Percentiles rank a stretch among this genome's conserved stretches.
Evolutionary conservation across 2,888 invertebrate species (phyloP).

Genomic region (Abrostola tripartita): DNA sequence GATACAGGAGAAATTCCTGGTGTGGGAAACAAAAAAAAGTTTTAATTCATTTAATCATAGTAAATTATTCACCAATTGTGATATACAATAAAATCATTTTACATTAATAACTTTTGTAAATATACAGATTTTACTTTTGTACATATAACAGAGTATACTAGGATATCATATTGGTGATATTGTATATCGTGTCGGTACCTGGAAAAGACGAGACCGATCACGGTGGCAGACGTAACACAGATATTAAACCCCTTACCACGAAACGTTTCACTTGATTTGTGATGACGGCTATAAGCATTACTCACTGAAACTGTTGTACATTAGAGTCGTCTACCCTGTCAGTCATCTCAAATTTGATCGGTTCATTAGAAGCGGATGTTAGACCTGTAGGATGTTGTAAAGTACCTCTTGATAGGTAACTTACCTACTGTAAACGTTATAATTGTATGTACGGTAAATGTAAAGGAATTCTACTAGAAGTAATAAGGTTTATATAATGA

Average conservation of each 20-base stretch:
- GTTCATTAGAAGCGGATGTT: not conserved
- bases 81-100: no score
- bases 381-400: not conserved
- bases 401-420: not conserved
- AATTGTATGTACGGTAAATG: no score
- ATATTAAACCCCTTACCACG: constrained; percentile 56
- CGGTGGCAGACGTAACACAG: constrained; percentile 66
- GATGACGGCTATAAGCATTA: constrained; percentile 58
- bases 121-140: not conserved
- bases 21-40: no score
- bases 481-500: no score
- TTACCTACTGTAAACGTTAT: no score
- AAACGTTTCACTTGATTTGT: constrained; percentile 64
- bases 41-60: no score
- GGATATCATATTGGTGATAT: not conserved
- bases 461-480: no score
- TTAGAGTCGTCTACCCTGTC: constrained; percentile 32
- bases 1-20: no score
- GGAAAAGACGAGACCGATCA: constrained; percentile 22
- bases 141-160: no score
- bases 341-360: constrained; percentile 30
- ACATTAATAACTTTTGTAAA: not conserved
- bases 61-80: no score
- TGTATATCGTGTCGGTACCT: not conserved
- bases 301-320: constrained; percentile 21